Evolutionary conservation across 2,797 vertebrate species (phyloP).

Genomic region (Paedocypris micromegethes): DNA sequence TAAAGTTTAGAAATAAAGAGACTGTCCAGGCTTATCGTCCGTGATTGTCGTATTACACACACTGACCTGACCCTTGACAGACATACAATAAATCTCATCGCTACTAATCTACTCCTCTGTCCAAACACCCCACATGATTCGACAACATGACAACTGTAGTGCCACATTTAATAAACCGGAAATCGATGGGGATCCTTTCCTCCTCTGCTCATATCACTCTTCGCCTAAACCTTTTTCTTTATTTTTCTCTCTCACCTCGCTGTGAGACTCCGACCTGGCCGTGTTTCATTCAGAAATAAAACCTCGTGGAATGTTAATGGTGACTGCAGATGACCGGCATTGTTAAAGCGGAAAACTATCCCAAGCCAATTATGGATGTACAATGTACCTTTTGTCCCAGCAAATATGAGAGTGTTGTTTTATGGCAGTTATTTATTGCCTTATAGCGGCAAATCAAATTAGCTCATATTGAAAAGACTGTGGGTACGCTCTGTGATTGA

Average conservation of each 20-base stretch:
- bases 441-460: constrained; percentile 71
- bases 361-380: constrained; percentile 65
- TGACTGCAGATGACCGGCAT: constrained; percentile 46
- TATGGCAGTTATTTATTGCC: constrained; percentile 69
- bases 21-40: constrained; percentile 61
- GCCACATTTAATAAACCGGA: constrained; percentile 40
- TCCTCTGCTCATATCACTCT: constrained; percentile 9
- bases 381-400: constrained; percentile 62
- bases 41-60: constrained; percentile 68
- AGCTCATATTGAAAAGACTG: constrained; percentile 62
- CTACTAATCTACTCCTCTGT: constrained; percentile 42
- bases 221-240: constrained; percentile 26
- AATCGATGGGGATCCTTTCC: constrained; percentile 33
- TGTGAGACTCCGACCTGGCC: constrained; percentile 30
- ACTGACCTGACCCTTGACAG: constrained; percentile 59
- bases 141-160: constrained; percentile 39
- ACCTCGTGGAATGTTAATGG: constrained; percentile 54
- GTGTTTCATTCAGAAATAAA: constrained; percentile 61
- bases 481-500: constrained; percentile 54
- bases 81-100: constrained; percentile 46
- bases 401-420: constrained; percentile 52
- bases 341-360: constrained; percentile 44
- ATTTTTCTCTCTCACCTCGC: constrained; percentile 11
- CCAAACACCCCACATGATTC: constrained; percentile 55
- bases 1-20: constrained; percentile 58